Conservation (phyloP, 2,113 vertebrate species). For the Microtus richardsoni region DNA sequence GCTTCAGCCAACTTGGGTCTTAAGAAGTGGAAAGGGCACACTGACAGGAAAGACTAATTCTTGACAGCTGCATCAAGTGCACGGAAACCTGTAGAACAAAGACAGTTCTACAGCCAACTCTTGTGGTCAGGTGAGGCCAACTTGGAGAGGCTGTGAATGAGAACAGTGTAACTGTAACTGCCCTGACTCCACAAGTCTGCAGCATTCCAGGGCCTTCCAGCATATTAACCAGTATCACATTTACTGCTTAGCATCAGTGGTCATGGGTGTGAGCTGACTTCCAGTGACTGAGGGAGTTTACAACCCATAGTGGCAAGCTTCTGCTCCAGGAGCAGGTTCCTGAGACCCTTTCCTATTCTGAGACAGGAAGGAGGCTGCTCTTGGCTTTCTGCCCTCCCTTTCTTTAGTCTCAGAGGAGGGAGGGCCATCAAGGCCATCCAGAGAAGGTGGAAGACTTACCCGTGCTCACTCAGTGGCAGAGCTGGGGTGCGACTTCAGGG, state of each 20-base stretch:
- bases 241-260: conserved; percentile 51
- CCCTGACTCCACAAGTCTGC: conserved; percentile 23
- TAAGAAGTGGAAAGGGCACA: conserved; percentile 42
- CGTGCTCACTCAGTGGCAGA: conserved; percentile 83
- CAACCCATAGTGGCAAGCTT: conserved; percentile 55
- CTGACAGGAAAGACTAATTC: conserved; percentile 8
- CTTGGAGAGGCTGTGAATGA: conserved; percentile 48
- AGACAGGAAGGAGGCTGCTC: conserved; percentile 70
- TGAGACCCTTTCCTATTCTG: conserved; percentile 64
- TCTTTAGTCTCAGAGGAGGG: conserved; percentile 76
- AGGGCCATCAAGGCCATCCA: conserved; percentile 79
- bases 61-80: conserved; percentile 29
- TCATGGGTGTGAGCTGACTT: conserved; percentile 16
- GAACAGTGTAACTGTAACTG: conserved; percentile 23
- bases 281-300: conserved; percentile 47
- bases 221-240: conserved; percentile 46
- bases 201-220: conserved; percentile 50
- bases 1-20: conserved; percentile 59
- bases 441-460: conserved; percentile 82
- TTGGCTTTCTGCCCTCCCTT: conserved; percentile 68
- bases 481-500: conserved; percentile 83
- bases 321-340: conserved; percentile 58
- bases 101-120: conserved; percentile 50
- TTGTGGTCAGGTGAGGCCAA: conserved; percentile 47
- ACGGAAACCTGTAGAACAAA: conserved; percentile 51